Evolutionary conservation across 2,113 vertebrate species (phyloP), one percentile per base, ranked within the genome.

Genomic region (Cranoglanis bouderius): DNA sequence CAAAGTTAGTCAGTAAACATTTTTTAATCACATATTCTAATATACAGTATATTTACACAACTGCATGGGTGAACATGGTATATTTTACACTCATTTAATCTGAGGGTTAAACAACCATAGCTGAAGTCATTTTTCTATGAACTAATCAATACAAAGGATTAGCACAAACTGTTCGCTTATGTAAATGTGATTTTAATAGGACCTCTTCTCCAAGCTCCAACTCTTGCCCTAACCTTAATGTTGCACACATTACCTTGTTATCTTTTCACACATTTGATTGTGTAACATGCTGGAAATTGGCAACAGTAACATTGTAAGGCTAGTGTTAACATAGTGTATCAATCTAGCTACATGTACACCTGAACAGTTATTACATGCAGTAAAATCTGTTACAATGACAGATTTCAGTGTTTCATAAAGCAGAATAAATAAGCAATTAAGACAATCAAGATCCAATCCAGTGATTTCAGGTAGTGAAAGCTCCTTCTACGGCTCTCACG

Each of bases 401-500:
- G 43, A 51, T 49, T 49, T 5, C 40, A 49, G 29, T 77, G 29
- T 53, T 81, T 53, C 6, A 53, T 53, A 53, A 29, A 81, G 77
- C 77, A 51, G 77, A 81, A 18, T 1, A 53, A 6, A 49, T 3
- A 53, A 32, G 49, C 49, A 81, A 51, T 51, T 35, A 6, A 51
- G 75, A 78, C 7, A 49, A 53, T 80, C 49, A 65, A 70, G 84
- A 19, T 32, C 57, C 55, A 77, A 38, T 40, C 46, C 86, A 72
- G 78, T 83, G 78, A 86, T 49, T 70, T 72, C 67, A 84, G 46
- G 46, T 85, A 67, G 63, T 26, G 72, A 74, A 84, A 86, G 49
- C 85, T 91, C 91, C 92, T 93, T 91, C 93, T 93, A 90, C 90
- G 86, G 90, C 91, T 91, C 90, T 90, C 46, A 59, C 90, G 94